phyloP scores from a whole-genome alignment of 2,113 vertebrate genomes.

The Pterocles gutturalis region DNA sequence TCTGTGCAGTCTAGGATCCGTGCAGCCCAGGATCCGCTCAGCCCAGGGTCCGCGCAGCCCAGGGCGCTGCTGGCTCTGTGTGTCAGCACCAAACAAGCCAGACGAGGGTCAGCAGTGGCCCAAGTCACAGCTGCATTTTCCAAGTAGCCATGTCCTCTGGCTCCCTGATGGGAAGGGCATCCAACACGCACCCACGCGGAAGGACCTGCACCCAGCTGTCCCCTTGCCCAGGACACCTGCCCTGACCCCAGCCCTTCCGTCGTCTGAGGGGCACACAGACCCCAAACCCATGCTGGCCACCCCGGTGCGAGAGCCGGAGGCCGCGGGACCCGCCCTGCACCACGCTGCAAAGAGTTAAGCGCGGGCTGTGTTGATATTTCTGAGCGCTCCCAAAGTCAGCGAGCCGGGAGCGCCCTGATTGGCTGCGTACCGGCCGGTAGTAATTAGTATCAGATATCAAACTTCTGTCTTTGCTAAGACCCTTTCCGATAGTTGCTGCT shows the following conservation, averaged over 20 bases:
- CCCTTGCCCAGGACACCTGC: fast-evolving
- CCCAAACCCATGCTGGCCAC: fast-evolving
- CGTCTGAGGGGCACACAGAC: fast-evolving
- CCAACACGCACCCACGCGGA: fast-evolving
- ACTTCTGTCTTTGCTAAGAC: conserved; percentile 79
- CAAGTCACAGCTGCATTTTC: fast-evolving
- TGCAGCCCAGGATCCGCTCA: too few species aligned
- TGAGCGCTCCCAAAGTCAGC: conserved; percentile 23
- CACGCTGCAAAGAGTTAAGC: conserved; percentile 73
- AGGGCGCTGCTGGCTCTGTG: background rate
- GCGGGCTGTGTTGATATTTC: conserved; percentile 25
- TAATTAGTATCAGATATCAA: conserved; percentile 84
- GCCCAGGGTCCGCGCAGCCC: background rate
- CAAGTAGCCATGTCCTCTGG: fast-evolving
- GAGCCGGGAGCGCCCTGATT: conserved; percentile 72
- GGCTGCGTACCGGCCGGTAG: conserved; percentile 78
- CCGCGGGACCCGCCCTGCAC: background rate
- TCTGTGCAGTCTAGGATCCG: too few species aligned
- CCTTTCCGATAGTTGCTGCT: conserved; percentile 73
- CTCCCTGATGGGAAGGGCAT: fast-evolving
- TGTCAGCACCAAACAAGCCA: fast-evolving
- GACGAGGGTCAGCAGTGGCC: fast-evolving
- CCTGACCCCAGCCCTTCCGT: background rate
- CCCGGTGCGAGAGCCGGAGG: fast-evolving
- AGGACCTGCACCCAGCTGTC: too few species aligned